These are phyloP conservation scores for Myathropa florea DNA, from an alignment of 2,888 invertebrate species.

Conservation along the genomic window DNA sequence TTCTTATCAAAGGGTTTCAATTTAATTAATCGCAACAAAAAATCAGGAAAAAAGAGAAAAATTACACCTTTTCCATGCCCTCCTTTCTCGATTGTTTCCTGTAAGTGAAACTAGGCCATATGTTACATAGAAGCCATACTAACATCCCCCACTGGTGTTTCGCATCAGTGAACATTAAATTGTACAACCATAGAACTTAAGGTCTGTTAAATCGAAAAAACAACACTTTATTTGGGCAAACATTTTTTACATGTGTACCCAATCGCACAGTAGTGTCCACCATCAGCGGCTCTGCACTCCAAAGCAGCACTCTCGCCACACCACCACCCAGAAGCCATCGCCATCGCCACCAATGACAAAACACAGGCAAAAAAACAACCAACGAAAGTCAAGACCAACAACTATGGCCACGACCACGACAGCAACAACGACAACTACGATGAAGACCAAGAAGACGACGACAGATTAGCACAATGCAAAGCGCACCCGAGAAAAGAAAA, in stretches of 20 bases:
- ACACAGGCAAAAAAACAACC: not conserved
- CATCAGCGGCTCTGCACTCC: constrained; percentile 40
- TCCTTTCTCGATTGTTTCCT: constrained; percentile 34
- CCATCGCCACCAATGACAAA: constrained; percentile 8
- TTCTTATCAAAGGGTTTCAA: not conserved
- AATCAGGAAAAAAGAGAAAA: not conserved
- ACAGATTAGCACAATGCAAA: constrained; percentile 65
- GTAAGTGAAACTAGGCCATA: constrained; percentile 64
- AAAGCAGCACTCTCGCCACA: constrained; percentile 41
- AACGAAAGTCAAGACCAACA: not conserved
- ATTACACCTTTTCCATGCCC: not conserved
- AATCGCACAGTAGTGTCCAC: constrained; percentile 26
- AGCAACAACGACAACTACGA: constrained; percentile 5
- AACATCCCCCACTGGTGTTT: not conserved
- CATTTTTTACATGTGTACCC: constrained; percentile 42
- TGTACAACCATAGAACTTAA: not conserved
- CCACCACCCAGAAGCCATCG: constrained; percentile 55
- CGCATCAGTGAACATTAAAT: constrained; percentile 50
- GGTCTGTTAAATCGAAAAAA: not conserved
- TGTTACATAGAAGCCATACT: constrained; percentile 57
- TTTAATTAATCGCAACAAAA: not conserved
- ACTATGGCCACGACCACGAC: not conserved
- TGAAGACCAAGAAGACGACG: constrained; percentile 44
- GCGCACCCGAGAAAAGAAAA: constrained; percentile 61
- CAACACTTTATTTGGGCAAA: constrained; percentile 10